Evolutionary conservation across 2,797 vertebrate species (phyloP), one percentile per base, ranked within the genome.

Genomic region (Sebastes paucispinis): DNA sequence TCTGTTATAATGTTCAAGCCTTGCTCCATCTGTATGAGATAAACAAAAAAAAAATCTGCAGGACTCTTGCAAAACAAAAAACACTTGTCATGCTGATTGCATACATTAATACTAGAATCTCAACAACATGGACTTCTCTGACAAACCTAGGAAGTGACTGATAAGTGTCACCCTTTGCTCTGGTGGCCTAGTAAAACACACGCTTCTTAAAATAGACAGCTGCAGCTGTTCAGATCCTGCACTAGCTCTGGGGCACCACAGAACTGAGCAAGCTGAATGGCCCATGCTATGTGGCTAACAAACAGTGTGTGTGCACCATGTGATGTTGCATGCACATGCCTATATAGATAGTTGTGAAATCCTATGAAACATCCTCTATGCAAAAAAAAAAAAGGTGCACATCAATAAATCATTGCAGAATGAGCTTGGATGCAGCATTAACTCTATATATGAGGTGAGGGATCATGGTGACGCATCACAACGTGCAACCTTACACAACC

Each of bases 221-320:
- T 92, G 94, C 94, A 95, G 92, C 93, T 94, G 94, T 94, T 94
- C 89, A 82, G 81, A 89, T 92, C 91, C 84, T 93, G 91, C 88
- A 91, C 80, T 84, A 87, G 89, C 87, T 80, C 83, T 16, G 59
- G 76, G 92, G 83, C 84, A 81, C 63, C 77, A 70, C 89, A 43
- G 79, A 72, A 47, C 6, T 47, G 43, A 29, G 62, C 69, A 87
- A 80, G 57, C 81, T 80, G 82, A 77, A 82, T 83, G 85, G 73
- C 87, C 87, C 87, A 82, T 27, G 83, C 86, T 75, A 39, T 66
- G 67, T 36, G 71, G 47, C 57, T 60, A 71, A 69, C 73, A 71
- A 73, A 75, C 72, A 29, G 34, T 24, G 34, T 54, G 34, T 54
- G 66, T 71, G 80, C 73, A 77, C 24, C 66, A 60, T 77, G 87